A percentile compares a stretch with the other conserved stretches of the same genome.
These are phyloP conservation scores for Erpetoichthys calabaricus DNA, from an alignment of 2,797 vertebrate species.

Conservation along the genomic window DNA sequence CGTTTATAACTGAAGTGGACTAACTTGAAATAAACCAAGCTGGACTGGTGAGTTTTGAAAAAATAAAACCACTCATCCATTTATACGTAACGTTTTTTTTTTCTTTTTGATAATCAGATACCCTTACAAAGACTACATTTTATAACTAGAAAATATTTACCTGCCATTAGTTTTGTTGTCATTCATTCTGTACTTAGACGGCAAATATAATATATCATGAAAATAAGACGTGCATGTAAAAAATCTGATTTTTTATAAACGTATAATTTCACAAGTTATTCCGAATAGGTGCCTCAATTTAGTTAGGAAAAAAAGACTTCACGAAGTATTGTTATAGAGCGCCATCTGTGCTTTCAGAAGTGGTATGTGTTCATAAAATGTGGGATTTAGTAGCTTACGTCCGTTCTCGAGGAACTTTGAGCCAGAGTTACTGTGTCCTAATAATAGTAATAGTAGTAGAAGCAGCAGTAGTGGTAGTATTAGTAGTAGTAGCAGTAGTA, in stretches of 20 bases:
- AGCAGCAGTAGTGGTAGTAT: not conserved
- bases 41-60: conserved; percentile 59
- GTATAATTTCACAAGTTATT: too few relatives aligned
- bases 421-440: too few relatives aligned
- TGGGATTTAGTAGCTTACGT: too few relatives aligned
- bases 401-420: too few relatives aligned
- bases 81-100: not conserved
- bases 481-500: not conserved
- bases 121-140: too few relatives aligned
- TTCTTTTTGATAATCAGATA: not conserved
- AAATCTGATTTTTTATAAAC: not conserved
- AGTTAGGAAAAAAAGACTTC: not conserved
- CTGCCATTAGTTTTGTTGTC: not conserved
- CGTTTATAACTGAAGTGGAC: conserved; percentile 41
- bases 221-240: not conserved
- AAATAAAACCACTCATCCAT: too few relatives aligned
- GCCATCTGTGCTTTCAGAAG: conserved; percentile 10
- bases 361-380: not conserved
- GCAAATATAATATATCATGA: not conserved
- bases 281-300: too few relatives aligned
- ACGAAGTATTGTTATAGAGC: conserved; percentile 12
- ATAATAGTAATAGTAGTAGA: too few relatives aligned
- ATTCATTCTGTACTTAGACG: not conserved
- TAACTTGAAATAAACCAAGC: conserved; percentile 45
- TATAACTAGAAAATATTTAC: not conserved